A percentile compares a stretch with the other conserved stretches of the same genome.
phyloP scores from a whole-genome alignment of 2,797 vertebrate genomes.

The Rhinophrynus dorsalis region DNA sequence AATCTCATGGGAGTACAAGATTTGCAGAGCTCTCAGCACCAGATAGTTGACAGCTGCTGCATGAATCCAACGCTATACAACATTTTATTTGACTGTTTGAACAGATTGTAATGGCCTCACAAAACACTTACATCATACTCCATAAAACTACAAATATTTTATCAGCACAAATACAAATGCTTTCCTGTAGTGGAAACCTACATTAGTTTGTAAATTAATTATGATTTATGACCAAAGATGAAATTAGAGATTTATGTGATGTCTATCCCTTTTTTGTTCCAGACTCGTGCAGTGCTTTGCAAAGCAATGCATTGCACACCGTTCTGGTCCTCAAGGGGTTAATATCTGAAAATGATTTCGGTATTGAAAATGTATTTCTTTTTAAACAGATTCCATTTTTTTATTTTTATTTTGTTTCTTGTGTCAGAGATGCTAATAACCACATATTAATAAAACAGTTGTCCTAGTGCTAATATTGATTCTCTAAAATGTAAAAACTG shows the following conservation, averaged over 20 bases:
- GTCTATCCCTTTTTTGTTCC: no score
- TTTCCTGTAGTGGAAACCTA: neutral
- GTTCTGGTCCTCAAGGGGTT: no score
- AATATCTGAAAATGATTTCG: no score
- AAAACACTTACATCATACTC: constrained; percentile 21
- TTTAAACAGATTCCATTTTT: no score
- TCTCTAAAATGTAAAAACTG: no score
- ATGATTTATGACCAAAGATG: neutral
- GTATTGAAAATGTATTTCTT: no score
- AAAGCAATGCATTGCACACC: no score
- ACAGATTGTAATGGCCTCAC: constrained; percentile 38
- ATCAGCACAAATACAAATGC: constrained; percentile 20
- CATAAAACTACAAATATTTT: constrained; percentile 16
- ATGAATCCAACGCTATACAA: constrained; percentile 31
- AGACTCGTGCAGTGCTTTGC: no score
- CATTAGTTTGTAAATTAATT: neutral
- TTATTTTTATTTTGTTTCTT: no score
- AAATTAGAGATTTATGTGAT: neutral
- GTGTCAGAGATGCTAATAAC: no score
- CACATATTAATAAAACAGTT: no score
- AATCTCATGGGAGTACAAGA: constrained; percentile 34
- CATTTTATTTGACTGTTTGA: constrained; percentile 38
- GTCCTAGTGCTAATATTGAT: no score
- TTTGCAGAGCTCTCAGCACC: constrained; percentile 44
- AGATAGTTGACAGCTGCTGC: constrained; percentile 45